A percentile compares a stretch with the other conserved stretches of the same genome.
phyloP scores from a whole-genome alignment of 2,888 invertebrate genomes.

The Lasioglossum calceatum region DNA sequence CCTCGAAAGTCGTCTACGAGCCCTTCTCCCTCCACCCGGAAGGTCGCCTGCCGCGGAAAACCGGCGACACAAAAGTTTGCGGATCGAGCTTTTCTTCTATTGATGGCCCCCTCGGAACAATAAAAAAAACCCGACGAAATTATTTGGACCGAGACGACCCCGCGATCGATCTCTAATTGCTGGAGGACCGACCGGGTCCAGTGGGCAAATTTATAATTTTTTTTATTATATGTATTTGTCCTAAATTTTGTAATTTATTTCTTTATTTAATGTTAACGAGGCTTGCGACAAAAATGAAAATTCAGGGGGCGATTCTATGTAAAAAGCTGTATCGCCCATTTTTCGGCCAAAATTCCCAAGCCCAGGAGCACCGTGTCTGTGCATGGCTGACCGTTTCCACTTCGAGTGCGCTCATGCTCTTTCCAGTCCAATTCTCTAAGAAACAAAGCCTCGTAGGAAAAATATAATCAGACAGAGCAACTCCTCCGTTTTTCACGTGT shows the following conservation, averaged over 20 bases:
- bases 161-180: neutral
- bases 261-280: neutral
- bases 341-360: too few relatives aligned
- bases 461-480: neutral
- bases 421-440: neutral
- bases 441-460: neutral
- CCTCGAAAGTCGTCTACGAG: constrained; percentile 62
- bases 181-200: neutral
- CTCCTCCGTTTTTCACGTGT: neutral
- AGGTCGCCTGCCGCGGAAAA: constrained; percentile 52
- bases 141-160: neutral
- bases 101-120: constrained; percentile 37
- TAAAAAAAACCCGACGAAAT: constrained; percentile 26
- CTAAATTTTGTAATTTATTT: neutral
- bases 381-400: neutral
- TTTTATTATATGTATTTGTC: too few relatives aligned
- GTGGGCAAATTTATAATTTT: neutral
- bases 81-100: constrained; percentile 59
- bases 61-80: constrained; percentile 49
- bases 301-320: neutral
- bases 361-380: neutral
- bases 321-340: neutral
- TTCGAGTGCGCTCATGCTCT: neutral
- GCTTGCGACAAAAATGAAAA: neutral
- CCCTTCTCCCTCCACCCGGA: constrained; percentile 17